Conservation (phyloP, 2,888 invertebrate genomes). For the Lasioglossum zephyrum region DNA sequence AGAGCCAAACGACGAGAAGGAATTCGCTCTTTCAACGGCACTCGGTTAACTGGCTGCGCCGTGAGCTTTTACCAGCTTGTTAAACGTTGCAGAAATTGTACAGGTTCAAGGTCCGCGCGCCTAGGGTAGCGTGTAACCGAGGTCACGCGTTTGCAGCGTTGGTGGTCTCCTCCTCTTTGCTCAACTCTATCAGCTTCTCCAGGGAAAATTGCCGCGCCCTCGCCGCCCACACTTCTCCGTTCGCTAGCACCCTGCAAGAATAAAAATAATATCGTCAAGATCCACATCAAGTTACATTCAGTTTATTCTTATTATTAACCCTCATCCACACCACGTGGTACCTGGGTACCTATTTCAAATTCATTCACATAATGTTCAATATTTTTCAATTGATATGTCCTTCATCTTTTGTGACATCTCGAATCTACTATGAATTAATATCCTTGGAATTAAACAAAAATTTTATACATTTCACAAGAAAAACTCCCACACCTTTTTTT, state of each 20-base stretch:
- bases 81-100: slow-evolving; percentile 68
- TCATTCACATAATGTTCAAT: no score
- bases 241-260: slow-evolving; percentile 78
- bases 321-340: no score
- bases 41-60: slow-evolving; percentile 28
- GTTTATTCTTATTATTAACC: no score
- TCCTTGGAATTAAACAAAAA: no score
- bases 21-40: slow-evolving; percentile 8
- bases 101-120: slow-evolving; percentile 73
- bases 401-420: no score
- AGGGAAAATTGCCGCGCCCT: slow-evolving; percentile 79
- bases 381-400: no score
- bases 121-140: slow-evolving; percentile 71
- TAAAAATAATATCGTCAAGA: not conserved
- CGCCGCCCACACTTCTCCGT: slow-evolving; percentile 80
- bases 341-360: no score
- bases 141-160: slow-evolving; percentile 79
- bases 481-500: no score
- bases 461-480: no score
- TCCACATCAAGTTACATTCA: not conserved
- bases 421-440: no score
- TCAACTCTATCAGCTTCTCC: slow-evolving; percentile 69
- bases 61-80: slow-evolving; percentile 39
- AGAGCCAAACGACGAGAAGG: not conserved
- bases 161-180: slow-evolving; percentile 77